Base-by-base conservation (phyloP, 1,140 invertebrate species). In the Drosophila oshimai region DNA sequence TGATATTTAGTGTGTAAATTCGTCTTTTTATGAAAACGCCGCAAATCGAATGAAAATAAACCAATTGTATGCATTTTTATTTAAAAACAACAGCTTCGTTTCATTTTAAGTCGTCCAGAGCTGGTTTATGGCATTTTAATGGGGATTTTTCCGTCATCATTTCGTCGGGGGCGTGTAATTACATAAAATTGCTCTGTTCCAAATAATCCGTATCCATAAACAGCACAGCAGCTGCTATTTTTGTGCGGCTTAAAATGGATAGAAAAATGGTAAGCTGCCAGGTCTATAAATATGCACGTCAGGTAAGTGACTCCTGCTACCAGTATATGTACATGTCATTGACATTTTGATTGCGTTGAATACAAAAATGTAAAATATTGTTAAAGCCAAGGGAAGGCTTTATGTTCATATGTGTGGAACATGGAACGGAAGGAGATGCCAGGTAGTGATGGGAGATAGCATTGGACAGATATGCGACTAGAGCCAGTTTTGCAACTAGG, bases 1-100 rank as follows among this genome's bases (percentile, higher is more conserved):
- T 50, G 50, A 80, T 67, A 65, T 67, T 58, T 83, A 83, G 64
- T 41, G n/a, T 67, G 45, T 84, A 78, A 83, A 50, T 22, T 57
- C 9, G 64, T 47, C 53, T 45, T 80, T 79, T 75, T 80, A 68
- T 75, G 61, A 67, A 70, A 49, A 53, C 4, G 70, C 60, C 50
- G 74, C 68, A 61, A 65, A 37, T 29, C 46, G 62, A 74, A 65
- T 44, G 46, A 45, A 67, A 72, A 71, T 84, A 80, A 78, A 84
- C 47, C 61, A 74, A 84, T 69, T 64, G 69, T 73, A 76, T 86
- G 60, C 60, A 79, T 84, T 83, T 83, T 65, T 62, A 79, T 74
- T 81, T 67, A 53, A 58, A 74, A 72, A 64, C 3, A 13, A 24
- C 18, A 26, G n/a, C 7, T 4, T 4, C 6, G 12, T 28, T 5